Evolutionary conservation across 2,888 invertebrate species (phyloP).

Genomic region (Chelonus formosanus): DNA sequence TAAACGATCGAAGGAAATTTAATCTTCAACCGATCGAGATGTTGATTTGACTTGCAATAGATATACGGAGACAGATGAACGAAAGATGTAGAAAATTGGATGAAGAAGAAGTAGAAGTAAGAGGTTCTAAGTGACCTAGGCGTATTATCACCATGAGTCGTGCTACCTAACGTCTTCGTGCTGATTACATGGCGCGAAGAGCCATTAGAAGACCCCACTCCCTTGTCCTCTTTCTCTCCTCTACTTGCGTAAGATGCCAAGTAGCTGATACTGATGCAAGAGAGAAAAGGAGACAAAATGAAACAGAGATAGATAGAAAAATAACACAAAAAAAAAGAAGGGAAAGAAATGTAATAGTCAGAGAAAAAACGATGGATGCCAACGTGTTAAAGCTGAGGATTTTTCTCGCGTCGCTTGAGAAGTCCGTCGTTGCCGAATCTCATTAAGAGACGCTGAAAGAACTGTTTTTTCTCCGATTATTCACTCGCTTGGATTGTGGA

Average conservation of each 20-base stretch:
- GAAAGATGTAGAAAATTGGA: slow-evolving; percentile 22
- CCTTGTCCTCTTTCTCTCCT: slow-evolving; percentile 35
- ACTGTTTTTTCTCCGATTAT: slow-evolving; percentile 30
- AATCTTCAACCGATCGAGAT: slow-evolving; percentile 3
- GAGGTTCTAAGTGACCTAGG: slow-evolving; percentile 45
- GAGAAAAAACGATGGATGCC: neutral
- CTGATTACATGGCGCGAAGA: slow-evolving; percentile 47
- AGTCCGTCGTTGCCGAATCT: slow-evolving; percentile 27
- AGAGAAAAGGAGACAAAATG: neutral
- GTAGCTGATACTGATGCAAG: slow-evolving; percentile 33
- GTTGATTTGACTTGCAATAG: neutral
- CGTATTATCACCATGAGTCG: slow-evolving; percentile 45
- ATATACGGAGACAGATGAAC: slow-evolving; percentile 9
- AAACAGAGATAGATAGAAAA: slow-evolving; percentile 10
- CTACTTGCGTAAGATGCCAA: slow-evolving; percentile 34
- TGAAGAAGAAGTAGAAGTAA: slow-evolving; percentile 10
- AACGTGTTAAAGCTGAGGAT: slow-evolving; percentile 4
- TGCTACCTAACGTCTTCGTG: slow-evolving; percentile 45
- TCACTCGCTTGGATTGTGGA: slow-evolving; percentile 27
- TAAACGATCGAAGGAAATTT: slow-evolving; percentile 13
- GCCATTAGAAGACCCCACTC: slow-evolving; percentile 37
- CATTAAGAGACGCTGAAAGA: slow-evolving; percentile 25
- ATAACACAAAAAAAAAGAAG: slow-evolving; percentile 35
- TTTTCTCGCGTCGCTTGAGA: slow-evolving; percentile 16
- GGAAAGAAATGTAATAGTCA: neutral